phyloP scores from a whole-genome alignment of 2,797 vertebrate genomes.

The Sandelia bainsii region DNA sequence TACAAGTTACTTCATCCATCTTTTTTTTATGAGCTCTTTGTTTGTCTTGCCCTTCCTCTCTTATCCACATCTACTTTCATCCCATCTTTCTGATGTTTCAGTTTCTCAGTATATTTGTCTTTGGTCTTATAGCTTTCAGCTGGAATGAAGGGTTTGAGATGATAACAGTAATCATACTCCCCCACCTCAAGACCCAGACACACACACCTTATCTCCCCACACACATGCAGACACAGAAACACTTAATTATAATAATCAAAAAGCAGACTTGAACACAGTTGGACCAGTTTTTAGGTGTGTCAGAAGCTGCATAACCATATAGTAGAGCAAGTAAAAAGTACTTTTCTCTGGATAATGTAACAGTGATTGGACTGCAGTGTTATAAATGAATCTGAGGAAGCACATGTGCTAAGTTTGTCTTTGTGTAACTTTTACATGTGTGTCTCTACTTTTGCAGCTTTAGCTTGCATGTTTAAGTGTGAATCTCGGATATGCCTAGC shows the following conservation, averaged over 20 bases:
- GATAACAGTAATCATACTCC: constrained; percentile 57
- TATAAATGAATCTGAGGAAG: constrained; percentile 2
- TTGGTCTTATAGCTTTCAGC: constrained; percentile 26
- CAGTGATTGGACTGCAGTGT: not conserved
- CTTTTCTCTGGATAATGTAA: not conserved
- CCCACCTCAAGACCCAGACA: constrained; percentile 19
- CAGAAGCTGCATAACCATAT: constrained; percentile 2
- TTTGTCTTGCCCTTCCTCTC: not conserved
- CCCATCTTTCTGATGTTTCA: not conserved
- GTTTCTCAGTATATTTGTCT: constrained; percentile 8
- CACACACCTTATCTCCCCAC: not conserved
- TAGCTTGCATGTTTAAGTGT: constrained; percentile 37
- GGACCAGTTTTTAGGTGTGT: not conserved
- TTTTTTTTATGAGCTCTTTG: not conserved
- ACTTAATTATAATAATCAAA: constrained; percentile 53
- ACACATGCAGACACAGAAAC: constrained; percentile 31
- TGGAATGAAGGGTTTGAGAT: constrained; percentile 43
- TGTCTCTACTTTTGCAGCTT: constrained; percentile 14
- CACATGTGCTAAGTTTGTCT: not conserved
- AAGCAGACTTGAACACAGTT: constrained; percentile 5
- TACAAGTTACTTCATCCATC: not conserved
- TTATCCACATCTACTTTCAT: not conserved
- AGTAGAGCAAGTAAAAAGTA: not conserved
- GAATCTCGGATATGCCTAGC: constrained; percentile 43
- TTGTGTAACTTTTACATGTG: constrained; percentile 3